Evolutionary conservation across 30 jellyfish, hydroid and myxozoan species (phyloP), one percentile per base, ranked within the genome.

Genomic region (Aurelia aurita): DNA sequence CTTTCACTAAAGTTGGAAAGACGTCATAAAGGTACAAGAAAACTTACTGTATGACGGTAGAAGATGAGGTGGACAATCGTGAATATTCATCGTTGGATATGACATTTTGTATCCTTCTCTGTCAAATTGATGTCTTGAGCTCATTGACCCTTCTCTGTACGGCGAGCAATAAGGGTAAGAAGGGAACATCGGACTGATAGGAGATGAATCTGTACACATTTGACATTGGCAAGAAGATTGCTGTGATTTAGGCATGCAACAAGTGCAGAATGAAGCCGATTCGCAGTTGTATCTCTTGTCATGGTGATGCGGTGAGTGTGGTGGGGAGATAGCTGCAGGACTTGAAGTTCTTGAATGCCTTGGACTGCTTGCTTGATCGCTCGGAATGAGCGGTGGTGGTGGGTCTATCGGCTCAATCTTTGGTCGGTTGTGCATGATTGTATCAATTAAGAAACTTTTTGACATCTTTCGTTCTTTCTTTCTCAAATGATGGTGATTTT

Each of bases 231-330:
- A 91, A 25, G 74, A 65, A 2, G 91, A 73, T 67, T 77, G 96
- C 72, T 64, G 88, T n/a, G 96, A 29, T 27, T 73, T 93, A 14
- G 98, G 96, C 77, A 66, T 87, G 75, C 98, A 91, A 69, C 98
- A 91, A 22, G 93, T 86, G 85, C 98, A 91, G 80, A 79, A 79
- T 29, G 94, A 63, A 16, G 96, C 44, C 7, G 89, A 22, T 18
- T 66, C 85, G 25, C 69, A 55, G 71, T 72, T 67, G 89, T 64
- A 64, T 34, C 80, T 73, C 20, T 67, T 62, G 31, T 73, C 89
- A 32, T 61, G 49, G 62, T 86, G 89, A 77, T 15, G 39, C 10
- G 89, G 85, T 8, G 77, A 29, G 2, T 54, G 80, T 2, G 87
- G 29, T 4, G 74, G 89, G 39, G 80, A 55, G 13, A 76, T 71